Evolutionary conservation across 2,888 invertebrate genomes (phyloP), one percentile per base, ranked within the genome.

Genomic region (Malthinus flaveolus): DNA sequence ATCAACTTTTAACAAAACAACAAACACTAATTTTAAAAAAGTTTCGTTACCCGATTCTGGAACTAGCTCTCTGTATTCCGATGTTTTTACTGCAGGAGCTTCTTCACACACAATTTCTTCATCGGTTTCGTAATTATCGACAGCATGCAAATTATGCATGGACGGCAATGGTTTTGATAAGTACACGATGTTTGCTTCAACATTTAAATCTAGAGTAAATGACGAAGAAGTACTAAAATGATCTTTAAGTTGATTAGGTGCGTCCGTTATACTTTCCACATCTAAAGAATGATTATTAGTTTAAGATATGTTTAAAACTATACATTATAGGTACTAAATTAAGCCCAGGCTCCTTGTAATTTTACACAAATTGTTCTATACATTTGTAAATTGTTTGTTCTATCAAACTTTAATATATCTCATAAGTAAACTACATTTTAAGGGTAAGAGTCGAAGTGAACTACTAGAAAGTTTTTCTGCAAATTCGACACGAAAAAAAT

Each of bases 161-260:
- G 71, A 71, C 6, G 63, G 66, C 11, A 76, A 76, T 9, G 83
- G 82, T 62, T 81, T 76, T 46, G 82, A 83, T 49, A 84, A 70
- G 36, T 84, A 84, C 1, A 84, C 87, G 5, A 84, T 85, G 51
- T 81, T 85, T n/a, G 84, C 83, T 71, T 84, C 84, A n/a, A 87
- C 74, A 73, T 87, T 85, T 52, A 87, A 74, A 75, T 87, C 85
- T 44, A 87, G 74, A 68, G 84, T 84, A 69, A 85, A 87, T 53
- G 84, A 84, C 1, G 78, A 76, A 10, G 78, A 79, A 1, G 75
- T 82, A n/a, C 73, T 70, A 35, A 79, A 56, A 45, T 71, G 67
- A 32, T 69, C 68, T 68, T 13, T 78, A 68, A 68, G 76, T 73
- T 46, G 70, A 69, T 61, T 79, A 78, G 74, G 72, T 33, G 71